Percentiles rank a stretch among this genome's conserved stretches.
phyloP scores from a whole-genome alignment of 2,113 vertebrate species.

The Cacatua alba region DNA sequence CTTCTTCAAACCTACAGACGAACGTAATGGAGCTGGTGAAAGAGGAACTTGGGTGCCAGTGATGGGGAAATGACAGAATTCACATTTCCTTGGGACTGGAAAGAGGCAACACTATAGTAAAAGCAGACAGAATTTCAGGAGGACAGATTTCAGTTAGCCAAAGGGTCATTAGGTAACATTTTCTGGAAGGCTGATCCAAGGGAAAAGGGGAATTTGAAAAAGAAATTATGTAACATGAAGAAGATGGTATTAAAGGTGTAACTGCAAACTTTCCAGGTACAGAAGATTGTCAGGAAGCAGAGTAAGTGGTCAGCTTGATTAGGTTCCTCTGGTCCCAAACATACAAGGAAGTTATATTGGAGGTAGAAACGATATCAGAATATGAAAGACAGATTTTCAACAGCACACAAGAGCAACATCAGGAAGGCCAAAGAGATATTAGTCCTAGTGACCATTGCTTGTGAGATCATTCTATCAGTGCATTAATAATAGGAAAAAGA shows the following conservation, averaged over 20 bases:
- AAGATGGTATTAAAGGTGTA: not conserved
- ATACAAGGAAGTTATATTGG: not conserved
- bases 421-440: not conserved
- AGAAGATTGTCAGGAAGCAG: not conserved
- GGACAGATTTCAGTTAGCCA: not conserved
- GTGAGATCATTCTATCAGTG: not conserved
- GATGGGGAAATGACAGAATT: not conserved
- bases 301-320: not conserved
- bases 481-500: not conserved
- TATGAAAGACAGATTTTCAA: not conserved
- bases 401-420: not conserved
- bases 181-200: not conserved
- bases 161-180: not conserved
- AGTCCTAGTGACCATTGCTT: not conserved
- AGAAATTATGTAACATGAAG: not conserved
- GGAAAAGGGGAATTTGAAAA: not conserved
- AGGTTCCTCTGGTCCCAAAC: not conserved
- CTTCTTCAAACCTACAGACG: not conserved
- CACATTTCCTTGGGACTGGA: not conserved
- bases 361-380: not conserved
- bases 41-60: not conserved
- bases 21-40: not conserved
- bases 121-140: not conserved
- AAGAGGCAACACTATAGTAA: not conserved
- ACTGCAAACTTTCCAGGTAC: not conserved